Conservation (phyloP, 92 coral and sea anemone species). For the Epizoanthus ramosus region DNA sequence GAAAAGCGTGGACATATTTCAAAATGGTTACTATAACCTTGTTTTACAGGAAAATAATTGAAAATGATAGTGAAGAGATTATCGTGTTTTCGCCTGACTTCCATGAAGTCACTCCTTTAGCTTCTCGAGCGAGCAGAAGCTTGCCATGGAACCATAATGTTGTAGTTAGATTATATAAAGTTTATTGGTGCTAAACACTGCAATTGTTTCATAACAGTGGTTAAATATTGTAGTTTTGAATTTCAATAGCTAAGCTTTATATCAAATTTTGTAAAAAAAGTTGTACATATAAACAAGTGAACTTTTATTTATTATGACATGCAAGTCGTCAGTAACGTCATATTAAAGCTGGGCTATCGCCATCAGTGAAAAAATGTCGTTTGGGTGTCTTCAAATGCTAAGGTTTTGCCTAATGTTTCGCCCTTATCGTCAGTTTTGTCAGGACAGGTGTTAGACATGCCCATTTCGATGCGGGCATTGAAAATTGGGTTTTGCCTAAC, state of each 20-base stretch:
- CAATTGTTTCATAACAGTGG: constrained; percentile 19
- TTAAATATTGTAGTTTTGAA: constrained; percentile 22
- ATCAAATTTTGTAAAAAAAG: constrained; percentile 37
- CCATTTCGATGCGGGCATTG: constrained; percentile 27
- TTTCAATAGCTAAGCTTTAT: constrained; percentile 22
- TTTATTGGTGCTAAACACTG: constrained; percentile 29
- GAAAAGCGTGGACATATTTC: no score
- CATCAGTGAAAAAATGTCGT: neutral
- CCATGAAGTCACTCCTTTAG: constrained; percentile 15
- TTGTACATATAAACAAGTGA: constrained; percentile 30
- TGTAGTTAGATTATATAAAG: constrained; percentile 21
- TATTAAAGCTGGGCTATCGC: constrained; percentile 3
- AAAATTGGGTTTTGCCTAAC: neutral
- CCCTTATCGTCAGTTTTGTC: neutral
- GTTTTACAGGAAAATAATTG: neutral
- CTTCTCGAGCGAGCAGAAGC: no score
- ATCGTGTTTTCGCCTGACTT: constrained; percentile 1
- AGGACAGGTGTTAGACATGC: neutral
- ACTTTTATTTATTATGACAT: constrained; percentile 36
- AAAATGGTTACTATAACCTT: no score
- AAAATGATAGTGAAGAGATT: neutral
- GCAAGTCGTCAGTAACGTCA: constrained; percentile 8
- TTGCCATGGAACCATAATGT: constrained; percentile 5
- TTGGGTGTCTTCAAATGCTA: neutral
- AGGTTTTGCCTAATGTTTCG: neutral